These are phyloP conservation scores for Vidua chalybeata DNA, from an alignment of 2,113 vertebrate species.

Conservation along the genomic window DNA sequence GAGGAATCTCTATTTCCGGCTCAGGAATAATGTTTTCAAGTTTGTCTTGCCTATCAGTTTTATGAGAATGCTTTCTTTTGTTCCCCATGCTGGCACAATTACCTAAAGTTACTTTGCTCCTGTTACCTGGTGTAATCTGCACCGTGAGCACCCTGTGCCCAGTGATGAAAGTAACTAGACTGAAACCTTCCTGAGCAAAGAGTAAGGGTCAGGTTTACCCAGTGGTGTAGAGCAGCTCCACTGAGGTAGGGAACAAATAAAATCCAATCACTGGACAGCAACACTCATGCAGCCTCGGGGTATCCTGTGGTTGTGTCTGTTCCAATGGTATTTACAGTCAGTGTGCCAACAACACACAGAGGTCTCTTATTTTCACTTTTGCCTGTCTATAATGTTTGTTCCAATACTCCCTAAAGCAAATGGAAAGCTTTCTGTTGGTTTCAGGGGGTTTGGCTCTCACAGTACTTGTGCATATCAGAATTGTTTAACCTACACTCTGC, in stretches of 20 bases:
- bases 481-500: neutral
- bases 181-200: neutral
- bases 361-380: neutral
- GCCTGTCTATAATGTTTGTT: neutral
- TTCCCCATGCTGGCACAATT: neutral
- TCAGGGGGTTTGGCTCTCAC: neutral
- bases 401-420: neutral
- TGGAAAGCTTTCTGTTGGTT: neutral
- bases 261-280: neutral
- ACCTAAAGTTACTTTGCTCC: neutral
- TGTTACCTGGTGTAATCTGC: neutral
- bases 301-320: neutral
- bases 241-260: neutral
- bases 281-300: accelerated
- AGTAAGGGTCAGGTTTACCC: neutral
- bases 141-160: neutral
- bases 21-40: neutral
- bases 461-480: neutral
- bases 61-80: neutral
- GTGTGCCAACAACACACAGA: neutral
- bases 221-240: neutral
- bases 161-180: neutral
- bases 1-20: neutral
- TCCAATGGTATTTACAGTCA: neutral
- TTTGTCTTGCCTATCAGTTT: neutral